Conservation (phyloP, 2,888 invertebrate genomes). For the Drosophila conformis region DNA sequence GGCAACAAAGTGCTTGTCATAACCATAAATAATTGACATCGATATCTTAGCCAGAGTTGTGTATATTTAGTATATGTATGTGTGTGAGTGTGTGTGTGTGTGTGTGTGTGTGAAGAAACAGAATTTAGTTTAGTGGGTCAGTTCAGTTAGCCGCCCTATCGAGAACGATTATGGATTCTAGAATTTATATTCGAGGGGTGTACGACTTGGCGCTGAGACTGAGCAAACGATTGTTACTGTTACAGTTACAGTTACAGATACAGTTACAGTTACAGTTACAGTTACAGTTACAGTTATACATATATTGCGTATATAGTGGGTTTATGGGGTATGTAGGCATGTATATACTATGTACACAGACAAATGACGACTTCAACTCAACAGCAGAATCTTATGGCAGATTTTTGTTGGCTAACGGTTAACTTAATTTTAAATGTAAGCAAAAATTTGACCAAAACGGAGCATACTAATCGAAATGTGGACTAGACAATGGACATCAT, state of each 20-base stretch:
- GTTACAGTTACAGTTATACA: slow-evolving; percentile 19
- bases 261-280: background rate
- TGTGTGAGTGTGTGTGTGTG: background rate
- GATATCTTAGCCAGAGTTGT: slow-evolving; percentile 27
- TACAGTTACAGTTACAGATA: slow-evolving; percentile 38
- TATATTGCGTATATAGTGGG: slow-evolving; percentile 10
- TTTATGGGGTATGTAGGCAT: slow-evolving; percentile 6
- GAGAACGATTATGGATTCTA: background rate
- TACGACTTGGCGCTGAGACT: slow-evolving; percentile 38
- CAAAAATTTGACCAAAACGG: slow-evolving; percentile 19
- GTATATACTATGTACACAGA: slow-evolving; percentile 35
- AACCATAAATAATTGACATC: slow-evolving; percentile 63
- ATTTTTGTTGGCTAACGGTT: slow-evolving; percentile 27
- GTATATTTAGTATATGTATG: background rate
- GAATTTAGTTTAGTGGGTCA: slow-evolving; percentile 4
- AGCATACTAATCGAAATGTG: slow-evolving; percentile 20
- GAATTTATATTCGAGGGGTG: slow-evolving; percentile 6
- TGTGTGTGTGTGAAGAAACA: background rate
- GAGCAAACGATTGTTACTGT: slow-evolving; percentile 57
- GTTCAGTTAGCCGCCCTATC: slow-evolving; percentile 7
- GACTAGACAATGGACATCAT: slow-evolving; percentile 41
- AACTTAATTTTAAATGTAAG: slow-evolving; percentile 37
- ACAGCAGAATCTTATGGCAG: slow-evolving; percentile 31
- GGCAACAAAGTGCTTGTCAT: slow-evolving; percentile 60
- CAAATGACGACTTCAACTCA: slow-evolving; percentile 6